A percentile compares a stretch with the other conserved stretches of the same genome.
phyloP scores from a whole-genome alignment of 2,113 vertebrate species.

The Scytalopus superciliaris region DNA sequence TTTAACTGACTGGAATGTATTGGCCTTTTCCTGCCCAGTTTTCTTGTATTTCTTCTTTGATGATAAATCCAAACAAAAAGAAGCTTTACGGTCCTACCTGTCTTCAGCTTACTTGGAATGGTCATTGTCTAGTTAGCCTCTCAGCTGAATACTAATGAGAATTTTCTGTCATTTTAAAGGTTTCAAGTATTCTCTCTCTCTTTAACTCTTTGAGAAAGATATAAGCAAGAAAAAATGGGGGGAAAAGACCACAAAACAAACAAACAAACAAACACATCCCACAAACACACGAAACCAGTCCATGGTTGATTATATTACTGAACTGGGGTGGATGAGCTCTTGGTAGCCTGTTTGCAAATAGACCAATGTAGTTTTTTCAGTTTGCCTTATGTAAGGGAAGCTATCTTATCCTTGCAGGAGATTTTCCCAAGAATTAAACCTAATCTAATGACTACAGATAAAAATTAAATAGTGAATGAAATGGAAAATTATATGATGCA shows the following conservation, averaged over 20 bases:
- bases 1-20: background rate
- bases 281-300: background rate
- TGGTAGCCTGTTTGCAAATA: background rate
- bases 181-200: background rate
- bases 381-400: background rate
- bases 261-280: background rate
- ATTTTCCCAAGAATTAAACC: background rate
- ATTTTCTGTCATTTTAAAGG: background rate
- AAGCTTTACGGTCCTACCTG: background rate
- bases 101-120: background rate
- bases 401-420: background rate
- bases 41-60: background rate
- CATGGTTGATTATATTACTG: background rate
- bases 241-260: background rate
- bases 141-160: background rate
- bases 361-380: background rate
- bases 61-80: background rate
- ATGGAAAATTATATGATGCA: background rate
- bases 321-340: background rate
- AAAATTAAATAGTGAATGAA: background rate
- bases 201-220: background rate
- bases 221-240: background rate
- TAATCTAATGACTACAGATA: background rate
- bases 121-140: background rate
- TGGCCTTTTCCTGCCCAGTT: background rate